Evolutionary conservation across 1,140 invertebrate species (phyloP), one percentile per base, ranked within the genome.

Genomic region (Drosophila baimaii): DNA sequence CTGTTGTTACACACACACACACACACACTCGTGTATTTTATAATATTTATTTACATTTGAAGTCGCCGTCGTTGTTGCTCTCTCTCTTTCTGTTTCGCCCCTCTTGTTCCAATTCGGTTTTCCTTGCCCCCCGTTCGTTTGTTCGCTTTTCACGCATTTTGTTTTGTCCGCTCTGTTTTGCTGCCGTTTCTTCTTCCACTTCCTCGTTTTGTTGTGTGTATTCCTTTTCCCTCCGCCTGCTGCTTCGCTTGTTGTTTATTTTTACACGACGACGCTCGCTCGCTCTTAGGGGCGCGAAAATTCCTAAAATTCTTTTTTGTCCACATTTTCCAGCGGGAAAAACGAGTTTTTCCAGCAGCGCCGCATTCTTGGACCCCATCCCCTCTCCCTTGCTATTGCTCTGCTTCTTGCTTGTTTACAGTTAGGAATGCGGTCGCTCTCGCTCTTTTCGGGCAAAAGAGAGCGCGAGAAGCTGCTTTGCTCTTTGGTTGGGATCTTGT

Each of bases 221-320:
- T 52, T 47, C 64, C 58, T 49, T 39, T 62, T 39, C 43, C 47
- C 43, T 52, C 65, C 23, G 23, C 13, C 27, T 56, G 31, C 33
- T 47, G 23, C 61, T 57, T 85, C 9, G 19, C 31, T 35, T 35
- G 19, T 33, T 64, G 80, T 86, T 78, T 83, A 83, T 88, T 86
- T 88, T 75, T 69, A 77, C 66, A 69, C 74, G 41, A 76, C 33
- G 25, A 47, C 47, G 21, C 49, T 25, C 31, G 52, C 57, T 35
- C 41, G 39, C 47, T 78, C 44, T 65, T 69, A 65, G 72, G 57
- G 58, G 56, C 65, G 49, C 72, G 41, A 89, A 84, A 83, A 88
- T 88, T 89, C 84, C 86, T 88, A 49, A 89, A 88, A 89, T 88
- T 89, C 80, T 88, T 89, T 83, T 83, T 74, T 55, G 49, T 72